Base-by-base conservation (phyloP, 2,888 invertebrate species). In the Apodemia mormo region DNA sequence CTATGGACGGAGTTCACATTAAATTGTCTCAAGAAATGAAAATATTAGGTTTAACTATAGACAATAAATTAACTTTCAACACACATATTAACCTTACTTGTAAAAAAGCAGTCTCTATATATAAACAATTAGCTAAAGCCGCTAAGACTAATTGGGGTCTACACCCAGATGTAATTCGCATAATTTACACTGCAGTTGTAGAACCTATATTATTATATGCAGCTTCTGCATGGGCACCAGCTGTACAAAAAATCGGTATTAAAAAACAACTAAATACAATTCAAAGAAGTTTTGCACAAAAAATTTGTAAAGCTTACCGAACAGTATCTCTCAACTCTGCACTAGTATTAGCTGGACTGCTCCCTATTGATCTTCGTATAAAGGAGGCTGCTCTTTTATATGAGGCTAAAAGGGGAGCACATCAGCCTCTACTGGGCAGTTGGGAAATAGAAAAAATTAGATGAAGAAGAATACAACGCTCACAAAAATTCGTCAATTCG, bases 251-350 rank as follows among this genome's bases (percentile, higher is more conserved):
- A n/a, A 43, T 68, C 22, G 52, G 58, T 2, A 30, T 71, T 0
- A 65, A 30, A 40, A 70, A 71, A n/a, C 70, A 71, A 14, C 52
- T 74, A 10, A 40, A 70, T 56, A n/a, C 66, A 14, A 14, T 49
- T 3, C 49, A 49, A 8, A 70, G 74, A 30, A 72, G 68, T 2
- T 75, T 73, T 43, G 72, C 73, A 0, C 71, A 70, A 37, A 75
- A 72, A 45, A 68, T 75, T 0, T 65, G 52, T 9, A 69, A 68
- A 66, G 72, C 72, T 6, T 72, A 76, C 66, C 66, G 75, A 1
- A 77, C 75, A 2, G 72, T 74, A 6, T 76, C 77, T 0, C 71
- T 76, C 4, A 71, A 52, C 22, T 69, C 77, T 6, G 73, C 77
- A 14, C 64, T 75, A 0, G 33, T 70, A 0, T 76, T 22, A 0